Conservation (phyloP, 1,140 invertebrate species). For the Apolygus lucorum region DNA sequence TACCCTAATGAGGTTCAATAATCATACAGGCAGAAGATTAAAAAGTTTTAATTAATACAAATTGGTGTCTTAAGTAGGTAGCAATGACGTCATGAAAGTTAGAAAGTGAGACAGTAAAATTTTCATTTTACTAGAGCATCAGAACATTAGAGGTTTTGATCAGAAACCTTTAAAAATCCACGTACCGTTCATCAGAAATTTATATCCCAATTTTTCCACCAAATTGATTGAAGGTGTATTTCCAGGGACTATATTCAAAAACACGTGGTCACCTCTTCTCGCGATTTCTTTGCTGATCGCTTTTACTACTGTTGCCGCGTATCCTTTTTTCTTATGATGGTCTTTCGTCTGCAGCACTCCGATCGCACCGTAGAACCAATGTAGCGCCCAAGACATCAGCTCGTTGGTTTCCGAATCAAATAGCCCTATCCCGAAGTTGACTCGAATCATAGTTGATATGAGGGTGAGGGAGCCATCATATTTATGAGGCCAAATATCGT, state of each 20-base stretch:
- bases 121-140: too few species aligned
- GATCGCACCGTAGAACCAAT: conserved; percentile 16
- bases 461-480: neutral
- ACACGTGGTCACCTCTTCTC: neutral
- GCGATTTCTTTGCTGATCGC: neutral
- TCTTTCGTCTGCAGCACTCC: conserved; percentile 8
- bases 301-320: neutral
- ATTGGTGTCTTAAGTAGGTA: too few species aligned
- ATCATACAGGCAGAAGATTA: too few species aligned
- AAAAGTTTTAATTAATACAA: too few species aligned
- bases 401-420: neutral
- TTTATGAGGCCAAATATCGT: neutral
- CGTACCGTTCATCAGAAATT: too few species aligned
- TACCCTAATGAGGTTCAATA: too few species aligned
- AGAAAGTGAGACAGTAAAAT: too few species aligned
- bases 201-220: neutral
- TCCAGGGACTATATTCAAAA: neutral
- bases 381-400: neutral
- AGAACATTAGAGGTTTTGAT: too few species aligned
- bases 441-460: neutral
- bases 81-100: too few species aligned
- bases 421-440: conserved; percentile 7
- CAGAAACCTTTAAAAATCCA: too few species aligned
- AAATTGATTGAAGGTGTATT: neutral
- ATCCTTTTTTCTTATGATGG: conserved; percentile 12